phyloP scores from a whole-genome alignment of 2,888 invertebrate genomes.

The Polyommatus icarus region DNA sequence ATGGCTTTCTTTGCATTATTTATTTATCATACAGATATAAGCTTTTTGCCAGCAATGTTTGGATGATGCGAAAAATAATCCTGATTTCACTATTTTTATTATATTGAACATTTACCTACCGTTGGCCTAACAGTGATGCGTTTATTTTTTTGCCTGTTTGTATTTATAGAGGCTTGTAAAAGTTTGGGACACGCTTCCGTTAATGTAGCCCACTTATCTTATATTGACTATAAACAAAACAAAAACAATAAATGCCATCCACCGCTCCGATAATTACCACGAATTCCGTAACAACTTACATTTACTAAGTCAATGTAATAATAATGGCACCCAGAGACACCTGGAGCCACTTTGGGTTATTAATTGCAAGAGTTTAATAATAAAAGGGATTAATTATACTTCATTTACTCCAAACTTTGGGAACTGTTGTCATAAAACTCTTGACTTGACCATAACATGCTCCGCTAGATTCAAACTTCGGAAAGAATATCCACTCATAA shows the following conservation, averaged over 20 bases:
- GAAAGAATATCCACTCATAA: background rate
- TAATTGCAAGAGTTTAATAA: slow-evolving; percentile 44
- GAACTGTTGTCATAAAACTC: slow-evolving; percentile 37
- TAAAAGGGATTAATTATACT: slow-evolving; percentile 44
- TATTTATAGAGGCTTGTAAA: background rate
- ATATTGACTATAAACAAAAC: slow-evolving; percentile 9
- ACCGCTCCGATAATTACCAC: background rate
- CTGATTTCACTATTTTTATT: too few relatives aligned
- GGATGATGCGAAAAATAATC: too few relatives aligned
- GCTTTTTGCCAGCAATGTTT: background rate
- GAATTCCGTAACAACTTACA: slow-evolving; percentile 17
- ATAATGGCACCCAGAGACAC: slow-evolving; percentile 41
- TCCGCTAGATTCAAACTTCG: slow-evolving; percentile 5
- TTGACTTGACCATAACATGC: slow-evolving; percentile 19
- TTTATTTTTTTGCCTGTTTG: background rate
- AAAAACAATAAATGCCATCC: slow-evolving; percentile 14
- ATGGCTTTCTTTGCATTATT: background rate
- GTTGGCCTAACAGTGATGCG: background rate
- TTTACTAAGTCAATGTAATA: slow-evolving; percentile 26
- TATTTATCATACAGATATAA: background rate
- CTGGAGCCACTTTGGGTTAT: slow-evolving; percentile 42
- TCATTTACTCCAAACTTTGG: slow-evolving; percentile 41
- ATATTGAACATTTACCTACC: too few relatives aligned
- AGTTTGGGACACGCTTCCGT: background rate
- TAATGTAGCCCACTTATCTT: background rate